These are phyloP conservation scores for Drosophila nigricruria DNA, from an alignment of 2,888 invertebrate genomes.

Conservation along the genomic window DNA sequence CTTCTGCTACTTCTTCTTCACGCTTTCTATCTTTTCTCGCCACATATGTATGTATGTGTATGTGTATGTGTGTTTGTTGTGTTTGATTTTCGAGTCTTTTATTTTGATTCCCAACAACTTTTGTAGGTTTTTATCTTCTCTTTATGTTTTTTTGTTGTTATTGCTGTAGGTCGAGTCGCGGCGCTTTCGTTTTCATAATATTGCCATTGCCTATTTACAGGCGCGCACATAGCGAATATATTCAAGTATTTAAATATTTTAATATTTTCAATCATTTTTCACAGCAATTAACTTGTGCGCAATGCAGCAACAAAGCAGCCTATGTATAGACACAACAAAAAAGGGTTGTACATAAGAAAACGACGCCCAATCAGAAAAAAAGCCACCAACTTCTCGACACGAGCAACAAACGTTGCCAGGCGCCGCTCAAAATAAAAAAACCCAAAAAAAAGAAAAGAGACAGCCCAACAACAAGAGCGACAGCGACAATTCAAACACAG, in stretches of 20 bases:
- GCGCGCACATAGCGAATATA: slow-evolving; percentile 16
- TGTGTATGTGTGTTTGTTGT: slow-evolving; percentile 34
- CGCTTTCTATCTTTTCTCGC: slow-evolving; percentile 39
- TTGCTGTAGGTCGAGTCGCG: slow-evolving; percentile 60
- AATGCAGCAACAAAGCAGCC: slow-evolving; percentile 10
- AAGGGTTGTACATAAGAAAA: slow-evolving; percentile 20
- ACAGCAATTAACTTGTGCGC: slow-evolving; percentile 12
- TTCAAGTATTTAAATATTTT: slow-evolving; percentile 15
- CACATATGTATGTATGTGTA: slow-evolving; percentile 17
- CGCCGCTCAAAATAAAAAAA: not conserved
- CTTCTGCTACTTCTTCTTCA: slow-evolving; percentile 30
- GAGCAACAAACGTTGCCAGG: slow-evolving; percentile 26
- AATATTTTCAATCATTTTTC: not conserved
- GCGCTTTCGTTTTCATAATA: slow-evolving; percentile 46
- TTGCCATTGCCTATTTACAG: slow-evolving; percentile 47
- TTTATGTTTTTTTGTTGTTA: slow-evolving; percentile 34
- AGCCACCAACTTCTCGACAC: slow-evolving; percentile 15
- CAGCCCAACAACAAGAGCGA: slow-evolving; percentile 5
- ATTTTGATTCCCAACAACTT: slow-evolving; percentile 66
- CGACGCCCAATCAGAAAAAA: slow-evolving; percentile 12
- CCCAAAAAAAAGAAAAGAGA: not conserved
- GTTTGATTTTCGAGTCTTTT: slow-evolving; percentile 65
- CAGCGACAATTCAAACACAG: slow-evolving; percentile 8
- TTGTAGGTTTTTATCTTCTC: slow-evolving; percentile 20
- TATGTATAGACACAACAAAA: slow-evolving; percentile 6